phyloP scores from a whole-genome alignment of 1,140 invertebrate species.

The Andricus grossulariae region DNA sequence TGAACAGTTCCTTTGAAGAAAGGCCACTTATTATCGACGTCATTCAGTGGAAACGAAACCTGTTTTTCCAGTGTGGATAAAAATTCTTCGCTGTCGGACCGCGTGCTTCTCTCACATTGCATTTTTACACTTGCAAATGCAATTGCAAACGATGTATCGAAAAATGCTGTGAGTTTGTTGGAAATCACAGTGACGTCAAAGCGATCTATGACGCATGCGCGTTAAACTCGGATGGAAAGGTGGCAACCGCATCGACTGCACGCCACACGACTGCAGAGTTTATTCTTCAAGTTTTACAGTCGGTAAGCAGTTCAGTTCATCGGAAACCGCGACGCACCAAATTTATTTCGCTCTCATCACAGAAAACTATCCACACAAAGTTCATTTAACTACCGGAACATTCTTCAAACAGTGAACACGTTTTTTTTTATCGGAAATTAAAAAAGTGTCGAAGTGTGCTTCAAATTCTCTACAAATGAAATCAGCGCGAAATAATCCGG shows the following conservation, averaged over 20 bases:
- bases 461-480: too few relatives aligned
- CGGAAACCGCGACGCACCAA: not conserved
- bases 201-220: slow-evolving; percentile 21
- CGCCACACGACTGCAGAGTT: slow-evolving; percentile 4
- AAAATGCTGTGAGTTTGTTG: not conserved
- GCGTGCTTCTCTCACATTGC: slow-evolving; percentile 9
- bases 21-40: slow-evolving; percentile 2
- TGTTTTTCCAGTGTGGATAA: slow-evolving; percentile 6
- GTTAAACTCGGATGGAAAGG: not conserved
- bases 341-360: not conserved
- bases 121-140: not conserved
- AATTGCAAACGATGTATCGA: slow-evolving; percentile 19
- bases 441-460: too few relatives aligned
- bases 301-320: slow-evolving; percentile 20
- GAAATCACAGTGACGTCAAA: slow-evolving; percentile 23
- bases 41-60: not conserved
- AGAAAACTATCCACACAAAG: not conserved
- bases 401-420: not conserved
- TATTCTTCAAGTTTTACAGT: slow-evolving; percentile 25
- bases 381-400: not conserved
- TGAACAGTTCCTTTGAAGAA: slow-evolving; percentile 12
- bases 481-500: too few relatives aligned
- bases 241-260: slow-evolving; percentile 14
- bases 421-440: too few relatives aligned
- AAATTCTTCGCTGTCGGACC: not conserved